phyloP scores from a whole-genome alignment of 2,888 invertebrate species.

The Rhaphigaster nebulosa region DNA sequence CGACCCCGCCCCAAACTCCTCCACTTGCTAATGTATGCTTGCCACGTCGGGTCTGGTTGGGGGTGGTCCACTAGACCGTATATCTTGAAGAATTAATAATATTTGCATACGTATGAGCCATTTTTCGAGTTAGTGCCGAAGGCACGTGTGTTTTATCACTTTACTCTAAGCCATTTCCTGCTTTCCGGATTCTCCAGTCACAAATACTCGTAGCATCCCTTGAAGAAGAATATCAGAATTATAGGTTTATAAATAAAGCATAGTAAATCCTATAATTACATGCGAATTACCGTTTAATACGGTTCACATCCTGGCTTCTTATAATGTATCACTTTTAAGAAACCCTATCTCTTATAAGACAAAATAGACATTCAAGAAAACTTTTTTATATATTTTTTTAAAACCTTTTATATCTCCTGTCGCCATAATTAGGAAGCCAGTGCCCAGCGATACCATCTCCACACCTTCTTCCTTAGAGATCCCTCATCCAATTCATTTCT shows the following conservation, averaged over 20 bases:
- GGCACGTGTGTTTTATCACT: background rate
- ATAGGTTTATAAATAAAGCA: background rate
- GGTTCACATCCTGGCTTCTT: no score
- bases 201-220: background rate
- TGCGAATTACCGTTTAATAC: background rate
- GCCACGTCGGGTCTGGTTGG: background rate
- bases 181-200: background rate
- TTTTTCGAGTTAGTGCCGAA: background rate
- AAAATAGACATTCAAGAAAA: no score
- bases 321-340: no score
- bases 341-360: no score
- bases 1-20: background rate
- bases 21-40: background rate
- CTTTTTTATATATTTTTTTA: no score
- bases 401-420: no score
- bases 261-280: no score
- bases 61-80: background rate
- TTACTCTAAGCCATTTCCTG: background rate
- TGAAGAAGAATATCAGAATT: background rate
- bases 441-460: no score
- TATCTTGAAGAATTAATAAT: conserved; percentile 1
- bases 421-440: no score
- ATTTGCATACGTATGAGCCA: conserved; percentile 1
- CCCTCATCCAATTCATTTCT: no score
- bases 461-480: no score